phyloP scores from a whole-genome alignment of 2,888 invertebrate genomes.

The Tetanocera ferruginea region DNA sequence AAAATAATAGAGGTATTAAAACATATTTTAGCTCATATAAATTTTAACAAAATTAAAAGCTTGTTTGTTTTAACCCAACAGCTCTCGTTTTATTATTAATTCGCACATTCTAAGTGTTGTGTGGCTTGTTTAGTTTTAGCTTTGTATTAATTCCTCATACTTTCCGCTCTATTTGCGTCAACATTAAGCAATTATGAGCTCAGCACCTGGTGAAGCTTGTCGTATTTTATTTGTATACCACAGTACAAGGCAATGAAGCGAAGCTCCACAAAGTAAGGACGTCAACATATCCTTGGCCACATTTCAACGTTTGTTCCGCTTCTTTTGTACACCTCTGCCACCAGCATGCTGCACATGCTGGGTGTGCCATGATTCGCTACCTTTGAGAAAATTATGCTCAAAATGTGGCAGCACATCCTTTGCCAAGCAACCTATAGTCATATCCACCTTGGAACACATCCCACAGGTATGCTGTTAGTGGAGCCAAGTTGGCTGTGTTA shows the following conservation, averaged over 20 bases:
- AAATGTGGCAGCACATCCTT: constrained; percentile 17
- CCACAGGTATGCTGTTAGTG: neutral
- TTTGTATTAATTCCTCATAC: constrained; percentile 3
- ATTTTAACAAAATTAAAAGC: too few relatives aligned
- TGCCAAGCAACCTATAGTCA: neutral
- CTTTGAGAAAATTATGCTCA: neutral
- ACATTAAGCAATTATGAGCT: constrained; percentile 25
- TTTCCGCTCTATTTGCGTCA: constrained; percentile 24
- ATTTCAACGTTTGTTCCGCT: constrained; percentile 1
- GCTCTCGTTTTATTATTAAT: neutral
- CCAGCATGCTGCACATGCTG: neutral
- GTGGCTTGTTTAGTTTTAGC: constrained; percentile 3
- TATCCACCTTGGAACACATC: neutral
- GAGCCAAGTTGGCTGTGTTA: neutral
- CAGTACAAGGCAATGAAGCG: constrained; percentile 1
- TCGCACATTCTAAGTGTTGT: neutral
- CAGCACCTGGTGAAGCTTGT: neutral
- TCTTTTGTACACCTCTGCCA: neutral
- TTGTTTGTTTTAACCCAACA: too few relatives aligned
- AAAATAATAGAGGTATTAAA: too few relatives aligned
- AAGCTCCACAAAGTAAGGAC: neutral
- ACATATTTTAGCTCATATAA: too few relatives aligned
- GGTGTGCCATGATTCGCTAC: neutral
- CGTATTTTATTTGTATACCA: neutral
- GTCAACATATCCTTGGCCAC: constrained; percentile 14